Evolutionary conservation across 1,140 invertebrate species (phyloP), one percentile per base, ranked within the genome.

Genomic region (Nilaparvata lugens): DNA sequence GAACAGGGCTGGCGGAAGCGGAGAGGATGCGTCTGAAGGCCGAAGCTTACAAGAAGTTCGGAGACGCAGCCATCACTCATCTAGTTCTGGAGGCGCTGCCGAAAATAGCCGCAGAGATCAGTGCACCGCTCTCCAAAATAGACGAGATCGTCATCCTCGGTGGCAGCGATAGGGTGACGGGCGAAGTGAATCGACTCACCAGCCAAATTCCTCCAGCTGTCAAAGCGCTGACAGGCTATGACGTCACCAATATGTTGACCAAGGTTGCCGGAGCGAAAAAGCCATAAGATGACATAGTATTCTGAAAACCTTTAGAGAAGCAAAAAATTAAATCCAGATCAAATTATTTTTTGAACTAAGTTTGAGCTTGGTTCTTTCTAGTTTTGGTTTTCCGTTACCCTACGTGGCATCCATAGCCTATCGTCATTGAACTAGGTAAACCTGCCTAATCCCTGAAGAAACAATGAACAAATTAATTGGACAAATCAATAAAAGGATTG

Each of bases 61-160:
- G 93, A 61, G 89, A 96, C 53, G 94, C 95, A n/a, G 95, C 94
- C 60, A 89, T 95, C 67, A 86, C 95, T 77, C 86, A 89, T 60
- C 81, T 96, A 62, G 90, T 95, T 0, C 78, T 97, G 31, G 93
- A 95, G 65, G 89, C 93, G 5, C 77, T 97, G 74, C 94, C 94
- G 43, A 95, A 95, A 87, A 93, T 97, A 77, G 93, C 94, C 51
- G 93, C 93, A 19, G 93, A 97, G 78, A 85, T 97, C 24, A 81
- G 93, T 1, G 93, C 94, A 13, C 95, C 95, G 6, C 76, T 98
- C 57, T 86, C 92, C 23, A 95, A 94, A 79, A 95, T 90, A 4
- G 91, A 95, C 65, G 93, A 97, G 76, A 97, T 98, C 67, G 91
- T 97, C 14, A 76, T 97, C 56, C 81, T 98, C n/a, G 93, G 94